These are phyloP conservation scores for Patella depressa DNA, from an alignment of 2,888 invertebrate genomes.

Conservation along the genomic window DNA sequence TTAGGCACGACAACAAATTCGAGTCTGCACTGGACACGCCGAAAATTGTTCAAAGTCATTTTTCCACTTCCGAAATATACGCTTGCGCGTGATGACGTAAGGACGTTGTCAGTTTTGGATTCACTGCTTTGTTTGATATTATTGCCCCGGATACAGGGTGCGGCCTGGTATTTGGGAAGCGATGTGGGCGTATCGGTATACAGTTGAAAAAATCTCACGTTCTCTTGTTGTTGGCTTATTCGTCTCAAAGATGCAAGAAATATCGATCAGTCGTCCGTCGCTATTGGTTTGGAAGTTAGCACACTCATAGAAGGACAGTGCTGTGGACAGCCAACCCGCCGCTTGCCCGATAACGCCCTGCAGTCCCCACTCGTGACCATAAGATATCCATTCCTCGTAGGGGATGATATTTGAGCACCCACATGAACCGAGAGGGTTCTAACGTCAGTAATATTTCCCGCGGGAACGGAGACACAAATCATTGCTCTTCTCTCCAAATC, in stretches of 20 bases:
- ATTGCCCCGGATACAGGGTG: no score
- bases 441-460: neutral
- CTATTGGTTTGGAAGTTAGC: neutral
- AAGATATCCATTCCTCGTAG: slow-evolving; percentile 1
- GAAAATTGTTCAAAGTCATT: neutral
- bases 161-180: no score
- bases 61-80: neutral
- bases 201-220: no score
- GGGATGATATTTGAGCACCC: no score
- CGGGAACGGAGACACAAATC: neutral
- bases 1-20: neutral
- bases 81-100: neutral
- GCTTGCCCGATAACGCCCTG: neutral
- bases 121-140: no score
- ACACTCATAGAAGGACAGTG: neutral
- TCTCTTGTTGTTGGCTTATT: neutral
- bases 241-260: neutral
- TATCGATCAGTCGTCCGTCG: neutral
- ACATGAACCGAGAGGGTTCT: neutral
- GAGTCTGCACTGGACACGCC: neutral
- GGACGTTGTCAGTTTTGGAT: neutral
- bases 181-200: no score
- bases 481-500: neutral
- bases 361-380: neutral
- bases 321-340: neutral